phyloP scores from a whole-genome alignment of 2,888 invertebrate genomes.

The Cantharis flavilabris region DNA sequence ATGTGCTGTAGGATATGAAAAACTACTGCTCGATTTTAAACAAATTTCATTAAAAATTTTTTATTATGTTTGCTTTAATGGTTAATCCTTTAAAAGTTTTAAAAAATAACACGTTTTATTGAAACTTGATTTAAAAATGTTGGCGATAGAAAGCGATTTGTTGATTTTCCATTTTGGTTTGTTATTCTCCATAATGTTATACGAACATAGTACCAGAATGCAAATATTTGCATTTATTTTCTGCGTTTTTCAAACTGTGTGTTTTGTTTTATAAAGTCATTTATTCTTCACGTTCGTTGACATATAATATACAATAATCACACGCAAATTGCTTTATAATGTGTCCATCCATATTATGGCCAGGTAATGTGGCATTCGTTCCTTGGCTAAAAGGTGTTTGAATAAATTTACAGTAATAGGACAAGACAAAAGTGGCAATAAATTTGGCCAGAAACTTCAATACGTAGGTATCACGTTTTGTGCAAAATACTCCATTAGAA shows the following conservation, averaged over 20 bases:
- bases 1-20: conserved; percentile 45
- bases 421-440: conserved; percentile 1
- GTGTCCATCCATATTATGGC: neutral
- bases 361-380: neutral
- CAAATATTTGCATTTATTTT: conserved; percentile 31
- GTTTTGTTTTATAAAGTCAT: conserved; percentile 27
- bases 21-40: conserved; percentile 34
- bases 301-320: conserved; percentile 21
- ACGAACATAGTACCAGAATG: conserved; percentile 24
- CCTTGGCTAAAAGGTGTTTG: neutral
- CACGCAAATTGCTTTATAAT: conserved; percentile 27
- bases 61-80: neutral
- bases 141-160: conserved; percentile 45
- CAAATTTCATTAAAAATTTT: conserved; percentile 23
- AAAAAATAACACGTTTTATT: conserved; percentile 28
- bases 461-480: neutral
- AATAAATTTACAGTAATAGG: too few relatives aligned
- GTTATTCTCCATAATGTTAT: conserved; percentile 26
- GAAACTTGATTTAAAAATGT: conserved; percentile 41
- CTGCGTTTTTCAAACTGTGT: conserved; percentile 21
- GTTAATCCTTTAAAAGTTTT: neutral
- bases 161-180: conserved; percentile 41
- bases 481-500: neutral
- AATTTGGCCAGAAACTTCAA: conserved; percentile 13
- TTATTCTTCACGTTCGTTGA: conserved; percentile 23